Percentiles rank a stretch among this genome's conserved stretches.
Evolutionary conservation across 2,888 invertebrate genomes (phyloP).

Genomic region (Hypomecis atomaria): DNA sequence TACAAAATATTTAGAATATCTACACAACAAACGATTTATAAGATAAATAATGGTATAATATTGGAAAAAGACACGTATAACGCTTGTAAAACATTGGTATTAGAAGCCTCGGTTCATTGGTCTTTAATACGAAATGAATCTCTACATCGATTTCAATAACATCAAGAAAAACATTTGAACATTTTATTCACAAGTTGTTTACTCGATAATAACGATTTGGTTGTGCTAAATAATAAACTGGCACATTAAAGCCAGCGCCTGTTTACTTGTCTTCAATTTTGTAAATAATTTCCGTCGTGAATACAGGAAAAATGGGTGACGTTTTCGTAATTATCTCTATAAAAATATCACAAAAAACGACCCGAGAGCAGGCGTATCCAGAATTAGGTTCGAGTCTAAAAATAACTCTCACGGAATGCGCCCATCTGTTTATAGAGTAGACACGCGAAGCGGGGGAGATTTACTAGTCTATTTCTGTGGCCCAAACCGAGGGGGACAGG

Average conservation of each 20-base stretch:
- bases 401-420: constrained; percentile 74
- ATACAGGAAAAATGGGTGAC: constrained; percentile 13
- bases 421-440: constrained; percentile 76
- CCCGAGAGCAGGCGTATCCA: constrained; percentile 61
- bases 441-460: constrained; percentile 69
- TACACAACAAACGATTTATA: no score
- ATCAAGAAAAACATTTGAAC: not conserved
- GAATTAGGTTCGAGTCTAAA: constrained; percentile 72
- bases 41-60: no score
- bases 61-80: constrained; percentile 2
- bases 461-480: constrained; percentile 60
- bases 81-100: not conserved
- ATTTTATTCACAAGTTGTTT: not conserved
- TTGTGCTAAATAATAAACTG: not conserved
- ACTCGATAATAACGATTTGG: not conserved
- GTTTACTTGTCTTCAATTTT: not conserved
- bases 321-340: constrained; percentile 30
- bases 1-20: no score
- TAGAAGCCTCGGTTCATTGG: not conserved
- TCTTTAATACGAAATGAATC: not conserved
- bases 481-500: constrained; percentile 57
- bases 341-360: constrained; percentile 44
- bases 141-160: not conserved
- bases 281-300: constrained; percentile 2
- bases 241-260: not conserved